Evolutionary conservation across 2,797 vertebrate species (phyloP).

Genomic region (Artibeus jamaicensis): DNA sequence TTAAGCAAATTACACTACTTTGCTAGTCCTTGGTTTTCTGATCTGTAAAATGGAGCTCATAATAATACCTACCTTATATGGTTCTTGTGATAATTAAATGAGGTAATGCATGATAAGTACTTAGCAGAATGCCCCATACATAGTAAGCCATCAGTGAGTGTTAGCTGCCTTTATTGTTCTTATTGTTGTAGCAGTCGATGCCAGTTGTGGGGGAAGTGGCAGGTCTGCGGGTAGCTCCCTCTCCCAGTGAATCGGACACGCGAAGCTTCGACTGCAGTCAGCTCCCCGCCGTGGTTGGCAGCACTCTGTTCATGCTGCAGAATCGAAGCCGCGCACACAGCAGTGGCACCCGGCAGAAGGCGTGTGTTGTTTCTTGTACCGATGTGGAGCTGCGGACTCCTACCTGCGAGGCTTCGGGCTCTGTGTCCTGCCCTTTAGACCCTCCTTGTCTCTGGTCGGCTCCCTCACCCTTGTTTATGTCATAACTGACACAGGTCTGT

Average conservation of each 20-base stretch:
- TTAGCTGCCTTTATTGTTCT: not conserved
- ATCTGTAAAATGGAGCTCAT: conserved; percentile 1
- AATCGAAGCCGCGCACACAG: not conserved
- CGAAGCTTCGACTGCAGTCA: not conserved
- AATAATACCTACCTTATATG: conserved; percentile 9
- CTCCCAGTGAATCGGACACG: not conserved
- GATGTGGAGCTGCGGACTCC: not conserved
- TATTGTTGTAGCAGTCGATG: not conserved
- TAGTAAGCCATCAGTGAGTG: not conserved
- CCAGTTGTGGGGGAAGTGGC: not conserved
- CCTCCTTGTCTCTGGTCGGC: not conserved
- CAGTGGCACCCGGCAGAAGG: not conserved
- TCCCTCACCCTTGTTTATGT: not conserved
- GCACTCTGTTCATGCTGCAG: not conserved
- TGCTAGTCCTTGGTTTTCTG: conserved; percentile 14
- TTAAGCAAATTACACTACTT: conserved; percentile 37
- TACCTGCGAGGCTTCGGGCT: not conserved
- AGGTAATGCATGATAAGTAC: not conserved
- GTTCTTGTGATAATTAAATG: conserved; percentile 24
- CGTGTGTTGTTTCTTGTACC: not conserved
- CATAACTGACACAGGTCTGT: not conserved
- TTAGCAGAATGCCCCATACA: not conserved
- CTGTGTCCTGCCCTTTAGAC: not conserved
- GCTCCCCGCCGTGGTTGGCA: not conserved
- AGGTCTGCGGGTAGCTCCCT: not conserved